phyloP scores from a whole-genome alignment of 2,888 invertebrate species.

The Zygothrica quintamaculata region DNA sequence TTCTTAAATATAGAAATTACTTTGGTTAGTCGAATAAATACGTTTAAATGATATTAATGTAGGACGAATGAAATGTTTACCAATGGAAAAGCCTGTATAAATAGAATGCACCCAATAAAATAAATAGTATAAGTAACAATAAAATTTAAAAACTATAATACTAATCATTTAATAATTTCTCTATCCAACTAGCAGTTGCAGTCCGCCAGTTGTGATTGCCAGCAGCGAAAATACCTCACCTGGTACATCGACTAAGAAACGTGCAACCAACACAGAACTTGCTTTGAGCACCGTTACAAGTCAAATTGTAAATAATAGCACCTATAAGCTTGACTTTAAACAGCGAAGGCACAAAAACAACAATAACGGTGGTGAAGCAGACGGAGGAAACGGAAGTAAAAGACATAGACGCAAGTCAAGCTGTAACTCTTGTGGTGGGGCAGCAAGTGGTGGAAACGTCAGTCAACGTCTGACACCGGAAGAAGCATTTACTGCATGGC shows the following conservation, averaged over 20 bases:
- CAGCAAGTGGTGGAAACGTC: constrained; percentile 21
- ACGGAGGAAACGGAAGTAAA: constrained; percentile 42
- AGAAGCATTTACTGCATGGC: constrained; percentile 61
- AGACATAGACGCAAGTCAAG: constrained; percentile 65
- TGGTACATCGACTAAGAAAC: constrained; percentile 42
- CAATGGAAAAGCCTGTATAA: background rate
- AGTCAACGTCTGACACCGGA: constrained; percentile 67
- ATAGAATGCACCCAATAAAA: constrained; percentile 28
- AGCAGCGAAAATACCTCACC: constrained; percentile 48
- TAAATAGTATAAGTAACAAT: background rate
- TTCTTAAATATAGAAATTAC: no score
- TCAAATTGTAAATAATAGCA: constrained; percentile 69
- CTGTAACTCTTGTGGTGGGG: constrained; percentile 63
- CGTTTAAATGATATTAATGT: no score
- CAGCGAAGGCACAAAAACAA: constrained; percentile 72
- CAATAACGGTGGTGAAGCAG: constrained; percentile 46
- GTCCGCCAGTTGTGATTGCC: constrained; percentile 52
- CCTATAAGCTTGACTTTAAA: constrained; percentile 74
- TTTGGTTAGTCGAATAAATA: no score
- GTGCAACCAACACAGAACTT: constrained; percentile 63
- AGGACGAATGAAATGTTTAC: no score
- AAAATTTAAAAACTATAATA: background rate
- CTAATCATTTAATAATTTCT: background rate
- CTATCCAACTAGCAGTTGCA: constrained; percentile 39
- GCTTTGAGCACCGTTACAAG: constrained; percentile 71